Evolutionary conservation across 53 echinoderm and acorn worm genomes (phyloP), one percentile per base, ranked within the genome.

Genomic region (Holothuria scabra): DNA sequence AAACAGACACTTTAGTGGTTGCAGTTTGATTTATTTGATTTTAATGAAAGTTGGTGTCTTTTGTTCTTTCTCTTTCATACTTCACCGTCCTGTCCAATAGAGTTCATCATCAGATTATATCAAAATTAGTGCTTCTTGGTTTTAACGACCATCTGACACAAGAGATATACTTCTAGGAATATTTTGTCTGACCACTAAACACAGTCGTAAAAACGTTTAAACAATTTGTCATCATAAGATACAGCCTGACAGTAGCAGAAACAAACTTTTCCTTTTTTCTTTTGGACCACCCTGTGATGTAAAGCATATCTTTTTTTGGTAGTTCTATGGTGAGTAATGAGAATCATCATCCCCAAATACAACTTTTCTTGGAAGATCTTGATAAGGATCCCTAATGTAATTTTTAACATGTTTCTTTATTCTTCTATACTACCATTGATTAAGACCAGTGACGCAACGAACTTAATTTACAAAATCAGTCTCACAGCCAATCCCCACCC

Each of bases 141-240:
- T 25, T 67, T 13, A 20, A 21, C 31, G 32, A 32, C 35, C 37
- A 65, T 28, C 65, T 24, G 31, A 31, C 13, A 28, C 67, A 19
- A 67, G 11, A 33, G 33, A 32, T 28, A 22, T 12, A n/a, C 34
- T 72, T 25, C 44, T 72, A 46, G 20, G 14, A 72, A n/a, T 21
- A 16, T 72, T n/a, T 72, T 46, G 46, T 65, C 65, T 29, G 34
- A 72, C 46, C 44, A 72, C 72, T 44, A 72, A 72, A 72, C 72
- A 72, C 46, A 48, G 48, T 72, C 72, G 72, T 72, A 72, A 72
- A 72, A 72, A 20, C 72, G 72, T 72, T 72, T 72, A 72, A 72
- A 72, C 72, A 72, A 72, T 72, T 72, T 72, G 72, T 72, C 72
- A 72, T 28, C 19, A 44, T 44, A 19, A 72, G 48, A 48, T 72